phyloP scores from a whole-genome alignment of 2,888 invertebrate genomes.

The Drosophila prostipennis region DNA sequence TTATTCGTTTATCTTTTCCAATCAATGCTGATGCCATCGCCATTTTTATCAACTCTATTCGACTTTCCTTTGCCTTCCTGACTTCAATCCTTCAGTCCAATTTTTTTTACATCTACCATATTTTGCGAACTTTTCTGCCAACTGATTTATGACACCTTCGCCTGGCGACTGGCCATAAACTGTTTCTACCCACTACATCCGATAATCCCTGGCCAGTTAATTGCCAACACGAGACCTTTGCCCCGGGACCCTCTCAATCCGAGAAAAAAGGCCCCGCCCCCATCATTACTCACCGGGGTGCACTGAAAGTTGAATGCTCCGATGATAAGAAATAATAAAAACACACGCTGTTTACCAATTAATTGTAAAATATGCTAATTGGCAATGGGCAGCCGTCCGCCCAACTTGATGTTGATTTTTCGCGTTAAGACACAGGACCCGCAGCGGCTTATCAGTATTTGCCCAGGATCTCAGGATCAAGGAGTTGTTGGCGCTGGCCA shows the following conservation, averaged over 20 bases:
- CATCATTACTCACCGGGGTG: conserved; percentile 10
- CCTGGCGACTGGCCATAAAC: conserved; percentile 32
- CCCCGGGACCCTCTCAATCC: conserved; percentile 6
- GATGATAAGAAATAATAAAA: conserved; percentile 12
- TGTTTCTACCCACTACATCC: conserved; percentile 18
- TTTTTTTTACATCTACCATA: not conserved
- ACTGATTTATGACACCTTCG: conserved; percentile 32
- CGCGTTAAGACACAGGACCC: conserved; percentile 14
- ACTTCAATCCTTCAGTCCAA: not conserved
- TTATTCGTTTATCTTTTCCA: not conserved
- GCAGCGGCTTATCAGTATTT: conserved; percentile 68
- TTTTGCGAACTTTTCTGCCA: not conserved
- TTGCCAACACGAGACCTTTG: conserved; percentile 10
- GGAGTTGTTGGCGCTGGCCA: conserved; percentile 30
- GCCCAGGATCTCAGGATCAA: conserved; percentile 50
- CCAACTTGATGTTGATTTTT: conserved; percentile 26
- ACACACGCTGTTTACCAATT: conserved; percentile 52
- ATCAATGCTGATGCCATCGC: not conserved
- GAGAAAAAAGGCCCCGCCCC: not conserved
- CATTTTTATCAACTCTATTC: not conserved
- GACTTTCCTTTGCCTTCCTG: not conserved
- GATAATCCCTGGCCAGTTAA: conserved; percentile 29
- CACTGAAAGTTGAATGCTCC: conserved; percentile 17
- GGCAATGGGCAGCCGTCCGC: conserved; percentile 26
- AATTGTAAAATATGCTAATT: conserved; percentile 72